These are phyloP conservation scores for Heptranchias perlo DNA, from an alignment of 2,113 vertebrate species.

Conservation along the genomic window DNA sequence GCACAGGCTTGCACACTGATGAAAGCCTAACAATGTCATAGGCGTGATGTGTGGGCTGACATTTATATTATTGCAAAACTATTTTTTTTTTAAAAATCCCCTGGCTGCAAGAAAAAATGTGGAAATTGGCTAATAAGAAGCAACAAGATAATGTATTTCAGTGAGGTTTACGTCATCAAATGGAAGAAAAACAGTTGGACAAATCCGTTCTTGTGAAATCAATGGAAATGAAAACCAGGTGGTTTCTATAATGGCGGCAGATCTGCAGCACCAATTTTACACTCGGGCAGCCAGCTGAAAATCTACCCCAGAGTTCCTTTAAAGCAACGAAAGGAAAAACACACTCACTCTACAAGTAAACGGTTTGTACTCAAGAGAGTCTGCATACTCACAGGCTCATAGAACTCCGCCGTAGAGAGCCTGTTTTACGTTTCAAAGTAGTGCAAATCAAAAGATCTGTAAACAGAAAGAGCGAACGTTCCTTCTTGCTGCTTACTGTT, in stretches of 20 bases:
- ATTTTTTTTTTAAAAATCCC: neutral
- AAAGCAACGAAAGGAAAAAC: neutral
- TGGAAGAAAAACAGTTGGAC: neutral
- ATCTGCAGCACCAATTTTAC: neutral
- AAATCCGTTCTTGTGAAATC: neutral
- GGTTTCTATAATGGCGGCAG: neutral
- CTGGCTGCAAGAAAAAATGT: neutral
- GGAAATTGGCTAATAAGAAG: neutral
- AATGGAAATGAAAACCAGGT: neutral
- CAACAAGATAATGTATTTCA: no score
- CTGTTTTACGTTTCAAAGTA: conserved; percentile 91
- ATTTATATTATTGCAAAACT: neutral
- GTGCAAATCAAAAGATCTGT: conserved; percentile 92
- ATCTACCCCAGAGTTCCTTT: neutral
- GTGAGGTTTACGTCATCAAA: neutral
- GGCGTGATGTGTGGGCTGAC: neutral
- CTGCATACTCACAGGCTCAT: conserved; percentile 83
- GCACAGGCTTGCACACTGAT: neutral
- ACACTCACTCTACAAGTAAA: neutral
- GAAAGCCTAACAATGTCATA: neutral
- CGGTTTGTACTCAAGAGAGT: neutral
- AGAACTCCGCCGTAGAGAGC: conserved; percentile 92
- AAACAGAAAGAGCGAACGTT: conserved; percentile 96
- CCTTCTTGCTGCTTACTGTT: conserved; percentile 87
- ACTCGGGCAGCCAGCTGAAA: neutral